phyloP scores from a whole-genome alignment of 2,888 invertebrate species.

The Xylota segnis region DNA sequence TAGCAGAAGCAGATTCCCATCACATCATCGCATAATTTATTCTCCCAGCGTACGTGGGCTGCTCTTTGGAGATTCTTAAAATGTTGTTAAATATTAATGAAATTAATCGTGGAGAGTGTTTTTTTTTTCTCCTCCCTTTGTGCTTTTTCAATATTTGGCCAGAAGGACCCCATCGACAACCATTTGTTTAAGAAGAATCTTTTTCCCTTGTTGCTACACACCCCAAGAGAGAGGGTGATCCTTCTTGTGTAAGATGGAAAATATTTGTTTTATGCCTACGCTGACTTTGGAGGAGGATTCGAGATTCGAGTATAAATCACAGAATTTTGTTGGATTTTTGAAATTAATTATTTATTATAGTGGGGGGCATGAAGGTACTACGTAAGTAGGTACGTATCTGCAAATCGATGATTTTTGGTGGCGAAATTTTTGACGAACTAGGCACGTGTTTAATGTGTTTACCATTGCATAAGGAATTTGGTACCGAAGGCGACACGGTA shows the following conservation, averaged over 20 bases:
- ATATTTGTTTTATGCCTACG: constrained; percentile 24
- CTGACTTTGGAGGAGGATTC: neutral
- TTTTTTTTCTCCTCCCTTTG: constrained; percentile 2
- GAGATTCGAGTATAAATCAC: constrained; percentile 17
- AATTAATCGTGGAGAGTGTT: constrained; percentile 44
- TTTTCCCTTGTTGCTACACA: neutral
- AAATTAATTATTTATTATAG: constrained; percentile 37
- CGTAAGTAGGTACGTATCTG: neutral
- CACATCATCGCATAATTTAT: constrained; percentile 48
- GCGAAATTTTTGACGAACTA: neutral
- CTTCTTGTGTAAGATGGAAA: constrained; percentile 2
- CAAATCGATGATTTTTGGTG: constrained; percentile 18
- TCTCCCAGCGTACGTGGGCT: constrained; percentile 25
- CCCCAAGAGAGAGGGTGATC: neutral
- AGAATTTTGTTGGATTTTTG: constrained; percentile 13
- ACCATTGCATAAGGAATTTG: neutral
- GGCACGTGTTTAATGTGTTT: constrained; percentile 3
- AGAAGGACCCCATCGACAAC: constrained; percentile 4
- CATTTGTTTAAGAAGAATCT: constrained; percentile 28
- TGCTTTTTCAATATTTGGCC: constrained; percentile 28
- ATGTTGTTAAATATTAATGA: constrained; percentile 54
- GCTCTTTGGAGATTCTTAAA: constrained; percentile 41
- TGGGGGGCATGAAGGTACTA: neutral
- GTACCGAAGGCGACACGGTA: neutral
- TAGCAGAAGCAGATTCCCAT: constrained; percentile 35